phyloP scores from a whole-genome alignment of 1,140 invertebrate genomes.

The Nylanderia fulva region DNA sequence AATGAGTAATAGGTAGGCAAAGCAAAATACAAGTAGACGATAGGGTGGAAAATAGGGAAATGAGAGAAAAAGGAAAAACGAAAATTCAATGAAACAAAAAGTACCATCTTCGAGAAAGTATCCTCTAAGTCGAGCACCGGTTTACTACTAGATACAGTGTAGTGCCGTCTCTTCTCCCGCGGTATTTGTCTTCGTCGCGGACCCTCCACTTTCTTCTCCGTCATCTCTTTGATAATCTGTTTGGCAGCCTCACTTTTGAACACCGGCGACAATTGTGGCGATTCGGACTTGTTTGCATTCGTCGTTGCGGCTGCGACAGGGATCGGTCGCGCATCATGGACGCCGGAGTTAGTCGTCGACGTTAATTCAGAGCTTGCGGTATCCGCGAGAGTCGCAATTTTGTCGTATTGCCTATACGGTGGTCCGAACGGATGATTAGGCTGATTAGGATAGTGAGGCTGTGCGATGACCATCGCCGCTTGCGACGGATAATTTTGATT shows the following conservation, averaged over 20 bases:
- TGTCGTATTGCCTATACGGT: conserved; percentile 66
- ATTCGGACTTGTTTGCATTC: conserved; percentile 69
- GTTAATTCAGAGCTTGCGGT: conserved; percentile 68
- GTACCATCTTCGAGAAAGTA: conserved; percentile 83
- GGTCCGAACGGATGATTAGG: conserved; percentile 38
- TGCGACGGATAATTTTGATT: conserved; percentile 64
- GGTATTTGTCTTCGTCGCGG: conserved; percentile 89
- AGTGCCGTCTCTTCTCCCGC: conserved; percentile 93
- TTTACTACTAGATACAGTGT: conserved; percentile 93
- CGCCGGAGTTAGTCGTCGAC: conserved; percentile 56
- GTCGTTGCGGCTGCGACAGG: not conserved
- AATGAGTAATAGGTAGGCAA: not conserved
- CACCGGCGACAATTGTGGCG: conserved; percentile 87
- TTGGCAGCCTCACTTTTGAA: conserved; percentile 94
- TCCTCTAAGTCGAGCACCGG: conserved; percentile 84
- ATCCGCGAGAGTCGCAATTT: conserved; percentile 39
- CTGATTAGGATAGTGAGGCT: conserved; percentile 53
- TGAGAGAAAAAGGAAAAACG: conserved; percentile 12
- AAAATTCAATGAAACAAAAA: conserved; percentile 58
- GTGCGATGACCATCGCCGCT: conserved; percentile 20
- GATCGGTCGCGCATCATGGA: conserved; percentile 10
- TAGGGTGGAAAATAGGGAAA: conserved; percentile 7
- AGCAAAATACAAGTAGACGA: conserved; percentile 8
- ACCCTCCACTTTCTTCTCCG: conserved; percentile 84
- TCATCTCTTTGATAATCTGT: conserved; percentile 94